These are phyloP conservation scores for Cyprinodon variegatus DNA, from an alignment of 2,113 vertebrate genomes.

Conservation along the genomic window DNA sequence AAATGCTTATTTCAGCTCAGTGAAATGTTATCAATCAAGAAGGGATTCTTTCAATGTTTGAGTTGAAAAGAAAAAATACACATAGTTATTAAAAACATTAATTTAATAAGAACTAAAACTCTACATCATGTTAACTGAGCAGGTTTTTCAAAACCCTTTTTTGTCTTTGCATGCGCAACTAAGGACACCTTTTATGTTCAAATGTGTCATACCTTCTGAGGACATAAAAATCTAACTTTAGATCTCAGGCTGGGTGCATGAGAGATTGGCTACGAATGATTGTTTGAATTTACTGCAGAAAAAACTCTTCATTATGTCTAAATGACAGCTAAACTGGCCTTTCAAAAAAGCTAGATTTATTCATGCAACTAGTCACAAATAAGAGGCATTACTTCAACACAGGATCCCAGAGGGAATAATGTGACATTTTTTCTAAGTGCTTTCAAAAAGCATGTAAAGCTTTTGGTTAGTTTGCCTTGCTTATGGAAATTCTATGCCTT, in stretches of 20 bases:
- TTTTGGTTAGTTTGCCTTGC: conserved; percentile 19
- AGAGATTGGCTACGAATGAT: conserved; percentile 30
- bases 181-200: not conserved
- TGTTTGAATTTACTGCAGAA: conserved; percentile 35
- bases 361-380: conserved; percentile 54
- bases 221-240: not conserved
- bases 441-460: conserved; percentile 36
- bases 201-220: not conserved
- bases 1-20: conserved; percentile 28
- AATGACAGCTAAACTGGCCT: conserved; percentile 65
- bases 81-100: not conserved
- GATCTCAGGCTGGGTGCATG: conserved; percentile 3
- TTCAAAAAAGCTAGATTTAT: conserved; percentile 63
- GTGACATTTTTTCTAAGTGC: conserved; percentile 48
- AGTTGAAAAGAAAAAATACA: not conserved
- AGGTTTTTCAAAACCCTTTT: not conserved
- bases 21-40: conserved; percentile 18
- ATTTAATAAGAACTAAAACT: conserved; percentile 18
- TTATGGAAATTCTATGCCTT: conserved; percentile 6
- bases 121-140: conserved; percentile 14
- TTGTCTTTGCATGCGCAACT: not conserved
- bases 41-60: conserved; percentile 21
- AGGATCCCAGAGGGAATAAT: conserved; percentile 51
- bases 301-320: conserved; percentile 58
- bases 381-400: conserved; percentile 50